phyloP scores from a whole-genome alignment of 2,888 invertebrate genomes.

The Parapristionchus giblindavisi region DNA sequence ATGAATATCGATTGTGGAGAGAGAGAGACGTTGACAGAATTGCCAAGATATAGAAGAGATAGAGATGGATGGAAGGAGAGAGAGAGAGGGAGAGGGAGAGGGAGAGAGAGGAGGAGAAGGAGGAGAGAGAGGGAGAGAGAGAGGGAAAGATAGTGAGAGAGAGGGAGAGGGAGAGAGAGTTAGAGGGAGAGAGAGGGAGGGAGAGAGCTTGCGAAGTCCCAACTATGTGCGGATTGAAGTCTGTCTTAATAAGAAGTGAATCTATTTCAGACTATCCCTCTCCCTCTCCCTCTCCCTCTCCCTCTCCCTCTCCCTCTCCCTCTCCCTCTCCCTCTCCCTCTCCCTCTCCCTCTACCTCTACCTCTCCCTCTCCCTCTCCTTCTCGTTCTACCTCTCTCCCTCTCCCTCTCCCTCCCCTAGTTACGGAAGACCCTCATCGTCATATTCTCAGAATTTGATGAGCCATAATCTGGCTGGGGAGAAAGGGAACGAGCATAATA shows the following conservation, averaged over 20 bases:
- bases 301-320: neutral
- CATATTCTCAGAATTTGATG: too few relatives aligned
- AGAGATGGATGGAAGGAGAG: neutral
- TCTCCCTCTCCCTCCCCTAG: too few relatives aligned
- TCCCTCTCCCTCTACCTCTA: conserved; percentile 25
- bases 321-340: conserved; percentile 11
- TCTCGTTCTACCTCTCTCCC: too few relatives aligned
- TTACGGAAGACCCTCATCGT: too few relatives aligned
- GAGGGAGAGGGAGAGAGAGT: conserved; percentile 17
- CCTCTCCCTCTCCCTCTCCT: conserved; percentile 32
- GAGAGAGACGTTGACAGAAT: too few relatives aligned
- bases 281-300: neutral
- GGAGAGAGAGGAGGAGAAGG: neutral
- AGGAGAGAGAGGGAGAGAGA: conserved; percentile 5
- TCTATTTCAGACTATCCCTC: neutral
- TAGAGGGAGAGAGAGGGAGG: conserved; percentile 26
- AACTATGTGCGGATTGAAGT: neutral
- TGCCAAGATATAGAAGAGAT: too few relatives aligned
- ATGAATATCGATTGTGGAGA: too few relatives aligned
- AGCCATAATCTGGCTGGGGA: too few relatives aligned
- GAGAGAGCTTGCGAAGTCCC: neutral
- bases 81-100: neutral
- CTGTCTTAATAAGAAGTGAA: neutral
- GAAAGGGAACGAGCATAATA: too few relatives aligned
- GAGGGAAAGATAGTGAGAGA: neutral